Evolutionary conservation across 2,113 vertebrate species (phyloP).

Genomic region (Poeciliopsis prolifica): DNA sequence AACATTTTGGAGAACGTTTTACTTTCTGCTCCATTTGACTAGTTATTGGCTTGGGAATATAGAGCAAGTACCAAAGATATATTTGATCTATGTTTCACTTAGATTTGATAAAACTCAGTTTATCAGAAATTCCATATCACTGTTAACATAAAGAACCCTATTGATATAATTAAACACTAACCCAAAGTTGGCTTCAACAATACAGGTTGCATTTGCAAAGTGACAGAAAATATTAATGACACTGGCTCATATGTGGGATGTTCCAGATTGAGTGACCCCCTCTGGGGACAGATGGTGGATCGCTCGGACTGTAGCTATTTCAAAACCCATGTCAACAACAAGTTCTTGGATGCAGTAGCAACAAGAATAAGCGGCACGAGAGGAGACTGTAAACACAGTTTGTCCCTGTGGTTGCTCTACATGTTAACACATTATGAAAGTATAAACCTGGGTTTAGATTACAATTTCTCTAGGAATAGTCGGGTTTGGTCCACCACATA

Average conservation of each 20-base stretch:
- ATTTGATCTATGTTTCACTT: too few species aligned
- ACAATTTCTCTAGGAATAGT: background rate
- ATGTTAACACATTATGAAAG: constrained; percentile 19
- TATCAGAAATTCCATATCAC: too few species aligned
- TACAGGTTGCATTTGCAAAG: constrained; percentile 36
- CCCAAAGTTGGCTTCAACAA: background rate
- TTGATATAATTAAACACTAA: too few species aligned
- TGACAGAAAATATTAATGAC: constrained; percentile 38
- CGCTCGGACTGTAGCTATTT: constrained; percentile 64
- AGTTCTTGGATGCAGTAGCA: constrained; percentile 36
- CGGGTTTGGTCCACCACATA: background rate
- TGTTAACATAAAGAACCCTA: too few species aligned
- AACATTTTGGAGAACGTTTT: background rate
- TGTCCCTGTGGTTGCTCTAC: constrained; percentile 36
- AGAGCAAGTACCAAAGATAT: background rate
- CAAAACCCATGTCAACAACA: constrained; percentile 68
- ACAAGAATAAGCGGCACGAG: constrained; percentile 15
- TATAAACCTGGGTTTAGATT: constrained; percentile 5
- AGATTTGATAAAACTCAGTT: too few species aligned
- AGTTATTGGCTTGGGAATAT: background rate
- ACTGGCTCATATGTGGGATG: constrained; percentile 37
- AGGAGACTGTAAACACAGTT: constrained; percentile 55
- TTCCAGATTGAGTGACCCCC: constrained; percentile 57
- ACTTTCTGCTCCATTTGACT: background rate
- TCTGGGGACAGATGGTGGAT: constrained; percentile 65